A percentile compares a stretch with the other conserved stretches of the same genome.
phyloP scores from a whole-genome alignment of 2,113 vertebrate species.

The Psammodynastes pulverulentus region DNA sequence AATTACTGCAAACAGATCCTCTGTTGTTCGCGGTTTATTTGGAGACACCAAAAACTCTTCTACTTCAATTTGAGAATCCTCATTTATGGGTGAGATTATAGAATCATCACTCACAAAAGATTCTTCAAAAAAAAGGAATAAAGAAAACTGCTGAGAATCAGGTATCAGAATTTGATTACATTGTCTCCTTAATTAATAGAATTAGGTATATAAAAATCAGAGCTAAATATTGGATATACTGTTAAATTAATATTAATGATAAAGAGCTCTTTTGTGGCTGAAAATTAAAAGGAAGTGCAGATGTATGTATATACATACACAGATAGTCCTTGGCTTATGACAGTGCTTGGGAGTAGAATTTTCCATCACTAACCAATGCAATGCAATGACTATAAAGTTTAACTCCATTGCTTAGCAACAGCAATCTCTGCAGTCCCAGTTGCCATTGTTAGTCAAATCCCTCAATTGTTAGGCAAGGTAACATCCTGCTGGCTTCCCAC shows the following conservation, averaged over 20 bases:
- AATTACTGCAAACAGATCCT: slow-evolving; percentile 98
- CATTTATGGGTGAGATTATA: slow-evolving; percentile 83
- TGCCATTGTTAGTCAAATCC: neutral
- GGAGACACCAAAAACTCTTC: slow-evolving; percentile 89
- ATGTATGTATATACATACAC: neutral
- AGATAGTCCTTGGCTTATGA: neutral
- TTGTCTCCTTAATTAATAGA: neutral
- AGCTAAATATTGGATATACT: slow-evolving; percentile 1
- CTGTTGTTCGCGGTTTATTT: slow-evolving; percentile 93
- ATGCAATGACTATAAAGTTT: neutral
- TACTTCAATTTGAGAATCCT: slow-evolving; percentile 85
- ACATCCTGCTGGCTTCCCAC: neutral
- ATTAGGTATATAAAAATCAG: fast-evolving
- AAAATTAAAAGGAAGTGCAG: slow-evolving; percentile 22
- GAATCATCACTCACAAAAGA: slow-evolving; percentile 87
- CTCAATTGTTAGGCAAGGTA: neutral
- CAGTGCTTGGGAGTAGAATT: neutral
- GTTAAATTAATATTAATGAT: slow-evolving; percentile 12
- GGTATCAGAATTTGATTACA: neutral
- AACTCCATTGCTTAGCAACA: neutral
- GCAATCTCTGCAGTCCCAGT: neutral
- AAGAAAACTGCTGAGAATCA: slow-evolving; percentile 48
- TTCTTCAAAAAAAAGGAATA: slow-evolving; percentile 68
- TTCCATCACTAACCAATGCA: neutral
- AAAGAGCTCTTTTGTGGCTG: slow-evolving; percentile 1